Conservation (phyloP, 2,888 invertebrate genomes). For the Hydroisotoma schaefferi region DNA sequence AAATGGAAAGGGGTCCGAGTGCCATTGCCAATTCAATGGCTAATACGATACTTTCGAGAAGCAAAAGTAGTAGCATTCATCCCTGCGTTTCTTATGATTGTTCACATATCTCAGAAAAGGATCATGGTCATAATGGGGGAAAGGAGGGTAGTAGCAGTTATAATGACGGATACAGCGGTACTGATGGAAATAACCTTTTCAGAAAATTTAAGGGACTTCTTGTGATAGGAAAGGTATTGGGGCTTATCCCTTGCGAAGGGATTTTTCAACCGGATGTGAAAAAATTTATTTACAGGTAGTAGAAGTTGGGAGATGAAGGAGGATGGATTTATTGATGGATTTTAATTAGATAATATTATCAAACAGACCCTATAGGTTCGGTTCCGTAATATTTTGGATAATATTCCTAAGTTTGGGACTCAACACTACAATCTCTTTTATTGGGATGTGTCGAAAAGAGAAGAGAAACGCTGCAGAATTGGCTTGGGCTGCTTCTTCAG, state of each 20-base stretch:
- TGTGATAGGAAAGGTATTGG: neutral
- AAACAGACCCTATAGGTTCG: too few species aligned
- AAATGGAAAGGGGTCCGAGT: too few species aligned
- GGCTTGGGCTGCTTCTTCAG: neutral
- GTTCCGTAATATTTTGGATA: too few species aligned
- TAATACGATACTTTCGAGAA: too few species aligned
- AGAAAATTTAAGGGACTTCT: neutral
- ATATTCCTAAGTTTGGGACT: too few species aligned
- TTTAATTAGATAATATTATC: neutral
- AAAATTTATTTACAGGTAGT: neutral
- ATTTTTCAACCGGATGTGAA: neutral
- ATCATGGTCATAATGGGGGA: too few species aligned
- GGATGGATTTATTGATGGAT: neutral
- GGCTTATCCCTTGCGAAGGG: neutral
- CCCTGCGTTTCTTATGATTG: too few species aligned
- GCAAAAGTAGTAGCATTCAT: too few species aligned
- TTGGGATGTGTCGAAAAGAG: neutral
- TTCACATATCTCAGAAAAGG: too few species aligned
- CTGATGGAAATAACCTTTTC: neutral
- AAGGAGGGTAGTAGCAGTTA: too few species aligned
- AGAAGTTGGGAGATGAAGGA: neutral
- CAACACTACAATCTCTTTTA: neutral
- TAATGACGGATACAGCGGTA: too few species aligned
- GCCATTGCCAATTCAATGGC: too few species aligned
- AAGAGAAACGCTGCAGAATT: constrained; percentile 10